A percentile compares a stretch with the other conserved stretches of the same genome.
These are phyloP conservation scores for Drosophila prostipennis DNA, from an alignment of 2,888 invertebrate genomes.

Conservation along the genomic window DNA sequence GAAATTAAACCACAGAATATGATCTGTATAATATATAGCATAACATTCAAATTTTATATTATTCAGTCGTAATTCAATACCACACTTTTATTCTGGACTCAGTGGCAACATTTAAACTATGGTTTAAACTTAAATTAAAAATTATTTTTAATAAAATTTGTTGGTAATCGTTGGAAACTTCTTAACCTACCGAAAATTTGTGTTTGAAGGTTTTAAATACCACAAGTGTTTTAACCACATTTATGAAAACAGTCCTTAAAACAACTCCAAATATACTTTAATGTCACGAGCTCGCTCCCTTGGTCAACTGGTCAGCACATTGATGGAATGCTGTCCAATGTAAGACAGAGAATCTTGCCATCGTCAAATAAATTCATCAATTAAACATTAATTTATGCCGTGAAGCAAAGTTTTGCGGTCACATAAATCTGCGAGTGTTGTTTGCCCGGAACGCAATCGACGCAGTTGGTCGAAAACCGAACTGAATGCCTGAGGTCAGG, in stretches of 20 bases:
- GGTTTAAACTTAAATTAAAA: no score
- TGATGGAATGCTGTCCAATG: constrained; percentile 24
- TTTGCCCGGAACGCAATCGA: constrained; percentile 46
- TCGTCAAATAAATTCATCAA: constrained; percentile 68
- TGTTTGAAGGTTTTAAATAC: no score
- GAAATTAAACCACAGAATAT: no score
- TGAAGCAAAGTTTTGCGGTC: constrained; percentile 69
- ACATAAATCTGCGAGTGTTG: constrained; percentile 67
- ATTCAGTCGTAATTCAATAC: no score
- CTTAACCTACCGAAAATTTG: no score
- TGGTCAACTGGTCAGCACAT: neutral
- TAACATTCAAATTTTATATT: no score
- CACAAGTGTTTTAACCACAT: neutral
- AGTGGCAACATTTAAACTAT: no score
- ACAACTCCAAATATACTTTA: neutral
- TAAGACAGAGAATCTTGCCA: constrained; percentile 24
- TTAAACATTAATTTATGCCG: constrained; percentile 73
- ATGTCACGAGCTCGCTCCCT: no score
- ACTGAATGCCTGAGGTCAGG: constrained; percentile 34
- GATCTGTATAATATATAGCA: no score
- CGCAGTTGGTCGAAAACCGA: constrained; percentile 14
- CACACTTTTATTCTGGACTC: no score
- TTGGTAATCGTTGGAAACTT: no score
- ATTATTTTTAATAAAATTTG: no score
- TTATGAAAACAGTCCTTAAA: neutral